Percentiles rank a stretch among this genome's conserved stretches.
These are phyloP conservation scores for Lonchura striata DNA, from an alignment of 2,113 vertebrate species.

Conservation along the genomic window DNA sequence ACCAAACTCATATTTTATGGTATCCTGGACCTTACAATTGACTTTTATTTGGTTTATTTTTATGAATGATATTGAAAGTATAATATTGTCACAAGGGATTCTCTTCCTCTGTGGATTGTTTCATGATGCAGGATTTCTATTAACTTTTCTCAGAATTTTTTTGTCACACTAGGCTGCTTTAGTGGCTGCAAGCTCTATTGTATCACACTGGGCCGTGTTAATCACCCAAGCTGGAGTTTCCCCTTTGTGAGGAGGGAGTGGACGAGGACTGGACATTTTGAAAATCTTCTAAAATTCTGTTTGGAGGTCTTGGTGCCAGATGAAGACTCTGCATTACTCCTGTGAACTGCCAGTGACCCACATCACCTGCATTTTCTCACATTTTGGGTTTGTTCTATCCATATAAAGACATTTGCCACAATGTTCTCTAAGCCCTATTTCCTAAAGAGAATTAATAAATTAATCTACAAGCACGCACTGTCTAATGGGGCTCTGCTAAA, in stretches of 20 bases:
- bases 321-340: neutral
- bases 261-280: neutral
- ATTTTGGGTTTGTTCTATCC: too few species aligned
- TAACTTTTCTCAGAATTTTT: neutral
- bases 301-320: neutral
- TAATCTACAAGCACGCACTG: neutral
- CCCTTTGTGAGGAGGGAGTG: neutral
- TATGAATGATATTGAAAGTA: constrained; percentile 62
- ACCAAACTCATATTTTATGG: constrained; percentile 58
- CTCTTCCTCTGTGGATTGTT: constrained; percentile 7
- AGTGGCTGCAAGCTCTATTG: neutral
- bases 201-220: neutral
- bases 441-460: neutral
- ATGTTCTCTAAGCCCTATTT: neutral
- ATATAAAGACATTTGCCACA: neutral
- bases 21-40: constrained; percentile 42
- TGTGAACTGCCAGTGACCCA: neutral
- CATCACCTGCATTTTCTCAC: neutral
- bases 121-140: constrained; percentile 2
- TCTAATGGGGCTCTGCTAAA: neutral
- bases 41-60: constrained; percentile 66
- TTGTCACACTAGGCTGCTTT: constrained; percentile 10
- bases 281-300: neutral
- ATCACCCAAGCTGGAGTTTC: neutral
- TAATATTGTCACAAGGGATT: constrained; percentile 59